Evolutionary conservation across 2,888 invertebrate genomes (phyloP).

Genomic region (Stenolophus ochropezus): DNA sequence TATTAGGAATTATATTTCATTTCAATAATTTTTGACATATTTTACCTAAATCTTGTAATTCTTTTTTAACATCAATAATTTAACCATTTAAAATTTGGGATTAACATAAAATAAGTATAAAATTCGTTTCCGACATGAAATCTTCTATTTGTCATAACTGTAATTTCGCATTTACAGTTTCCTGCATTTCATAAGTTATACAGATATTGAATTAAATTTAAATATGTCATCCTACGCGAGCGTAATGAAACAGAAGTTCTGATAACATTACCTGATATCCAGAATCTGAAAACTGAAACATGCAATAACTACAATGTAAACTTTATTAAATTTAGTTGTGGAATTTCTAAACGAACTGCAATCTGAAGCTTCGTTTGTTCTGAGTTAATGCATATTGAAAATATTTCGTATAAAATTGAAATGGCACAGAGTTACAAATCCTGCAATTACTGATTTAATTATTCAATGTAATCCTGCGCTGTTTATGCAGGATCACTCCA

Average conservation of each 20-base stretch:
- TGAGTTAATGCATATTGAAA: not conserved
- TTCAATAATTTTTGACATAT: too few species aligned
- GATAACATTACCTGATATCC: not conserved
- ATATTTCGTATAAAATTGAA: conserved; percentile 17
- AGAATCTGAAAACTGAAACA: conserved; percentile 5
- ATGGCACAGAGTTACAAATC: conserved; percentile 14
- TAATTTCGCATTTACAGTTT: not conserved
- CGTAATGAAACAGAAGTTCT: not conserved
- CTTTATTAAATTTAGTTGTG: conserved; percentile 13
- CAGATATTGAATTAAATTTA: not conserved
- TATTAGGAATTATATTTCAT: too few species aligned
- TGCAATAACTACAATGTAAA: conserved; percentile 1
- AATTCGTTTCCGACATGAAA: not conserved
- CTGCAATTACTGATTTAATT: conserved; percentile 28
- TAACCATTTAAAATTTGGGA: too few species aligned
- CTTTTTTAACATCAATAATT: too few species aligned
- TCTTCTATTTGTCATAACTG: not conserved
- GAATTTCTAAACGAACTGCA: not conserved
- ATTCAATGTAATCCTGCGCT: conserved; percentile 23
- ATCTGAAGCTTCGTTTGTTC: conserved; percentile 1
- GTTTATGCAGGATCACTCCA: conserved; percentile 14
- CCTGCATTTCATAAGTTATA: not conserved
- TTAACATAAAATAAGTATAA: too few species aligned
- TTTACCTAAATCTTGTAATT: too few species aligned
- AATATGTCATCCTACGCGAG: not conserved